These are phyloP conservation scores for Drosophila koepferae DNA, from an alignment of 2,888 invertebrate genomes.

Conservation along the genomic window DNA sequence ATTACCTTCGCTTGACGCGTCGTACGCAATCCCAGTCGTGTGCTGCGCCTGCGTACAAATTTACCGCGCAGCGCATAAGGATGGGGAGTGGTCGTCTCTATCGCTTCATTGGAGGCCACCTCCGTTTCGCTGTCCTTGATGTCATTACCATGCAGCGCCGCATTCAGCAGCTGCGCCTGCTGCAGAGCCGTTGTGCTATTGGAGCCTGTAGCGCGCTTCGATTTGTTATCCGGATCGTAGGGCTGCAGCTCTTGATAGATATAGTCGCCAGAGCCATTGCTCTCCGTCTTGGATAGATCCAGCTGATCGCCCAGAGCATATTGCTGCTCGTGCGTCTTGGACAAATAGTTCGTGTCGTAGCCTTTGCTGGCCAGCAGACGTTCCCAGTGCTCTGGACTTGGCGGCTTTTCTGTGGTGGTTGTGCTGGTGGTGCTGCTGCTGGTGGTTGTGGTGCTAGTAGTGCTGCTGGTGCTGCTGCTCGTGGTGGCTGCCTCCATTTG, in stretches of 20 bases:
- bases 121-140: background rate
- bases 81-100: conserved; percentile 35
- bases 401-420: conserved; percentile 22
- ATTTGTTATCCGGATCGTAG: conserved; percentile 46
- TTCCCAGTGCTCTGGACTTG: conserved; percentile 55
- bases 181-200: conserved; percentile 20
- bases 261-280: conserved; percentile 29
- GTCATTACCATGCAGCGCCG: conserved; percentile 23
- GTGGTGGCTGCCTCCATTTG: background rate
- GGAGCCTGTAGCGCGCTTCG: conserved; percentile 48
- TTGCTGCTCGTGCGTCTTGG: conserved; percentile 60
- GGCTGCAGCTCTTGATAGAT: conserved; percentile 54
- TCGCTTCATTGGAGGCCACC: conserved; percentile 10
- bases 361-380: conserved; percentile 68
- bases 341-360: conserved; percentile 67
- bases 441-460: conserved; percentile 10
- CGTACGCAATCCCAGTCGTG: conserved; percentile 35
- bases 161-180: conserved; percentile 37
- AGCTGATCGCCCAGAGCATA: conserved; percentile 53
- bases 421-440: conserved; percentile 3
- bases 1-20: conserved; percentile 51
- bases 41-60: conserved; percentile 65
- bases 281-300: conserved; percentile 38
- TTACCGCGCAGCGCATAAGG: conserved; percentile 77
- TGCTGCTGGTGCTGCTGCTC: conserved; percentile 6